Conservation (phyloP, 2,888 invertebrate species). For the Epinotia demarniana region DNA sequence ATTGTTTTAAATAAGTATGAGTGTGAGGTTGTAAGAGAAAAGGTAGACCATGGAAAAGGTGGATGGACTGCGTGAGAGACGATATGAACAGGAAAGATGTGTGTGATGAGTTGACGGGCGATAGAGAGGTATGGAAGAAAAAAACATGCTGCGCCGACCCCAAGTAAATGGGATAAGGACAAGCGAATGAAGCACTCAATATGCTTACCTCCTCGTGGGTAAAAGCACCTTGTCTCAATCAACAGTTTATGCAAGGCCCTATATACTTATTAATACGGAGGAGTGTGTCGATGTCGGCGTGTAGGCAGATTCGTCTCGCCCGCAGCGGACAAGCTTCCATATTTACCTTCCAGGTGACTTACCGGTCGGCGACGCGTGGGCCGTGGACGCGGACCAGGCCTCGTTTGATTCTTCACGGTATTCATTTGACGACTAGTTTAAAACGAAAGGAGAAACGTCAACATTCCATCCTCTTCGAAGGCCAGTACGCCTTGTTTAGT, state of each 20-base stretch:
- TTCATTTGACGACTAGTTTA: constrained; percentile 62
- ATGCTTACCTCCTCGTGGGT: constrained; percentile 15
- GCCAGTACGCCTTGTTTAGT: constrained; percentile 5
- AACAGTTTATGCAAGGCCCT: constrained; percentile 43
- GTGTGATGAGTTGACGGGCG: no score
- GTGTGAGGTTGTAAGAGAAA: no score
- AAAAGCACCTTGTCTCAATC: constrained; percentile 30
- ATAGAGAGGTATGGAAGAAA: no score
- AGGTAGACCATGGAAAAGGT: no score
- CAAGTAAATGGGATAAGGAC: no score
- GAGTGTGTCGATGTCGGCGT: constrained; percentile 54
- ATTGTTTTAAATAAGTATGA: constrained; percentile 1
- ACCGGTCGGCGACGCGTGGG: constrained; percentile 81
- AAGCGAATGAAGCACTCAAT: no score
- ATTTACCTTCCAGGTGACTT: constrained; percentile 78
- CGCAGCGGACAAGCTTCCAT: constrained; percentile 80
- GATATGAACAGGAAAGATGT: no score
- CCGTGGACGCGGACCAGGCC: constrained; percentile 68
- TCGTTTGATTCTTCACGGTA: constrained; percentile 68
- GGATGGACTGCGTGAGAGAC: no score
- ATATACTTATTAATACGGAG: constrained; percentile 46
- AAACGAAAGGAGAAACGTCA: constrained; percentile 42
- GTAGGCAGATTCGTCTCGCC: constrained; percentile 79
- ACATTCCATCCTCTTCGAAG: constrained; percentile 32
- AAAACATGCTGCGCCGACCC: no score